Percentiles rank a stretch among this genome's conserved stretches.
Evolutionary conservation across 1,140 invertebrate species (phyloP).

Genomic region (Neodiprion lecontei): DNA sequence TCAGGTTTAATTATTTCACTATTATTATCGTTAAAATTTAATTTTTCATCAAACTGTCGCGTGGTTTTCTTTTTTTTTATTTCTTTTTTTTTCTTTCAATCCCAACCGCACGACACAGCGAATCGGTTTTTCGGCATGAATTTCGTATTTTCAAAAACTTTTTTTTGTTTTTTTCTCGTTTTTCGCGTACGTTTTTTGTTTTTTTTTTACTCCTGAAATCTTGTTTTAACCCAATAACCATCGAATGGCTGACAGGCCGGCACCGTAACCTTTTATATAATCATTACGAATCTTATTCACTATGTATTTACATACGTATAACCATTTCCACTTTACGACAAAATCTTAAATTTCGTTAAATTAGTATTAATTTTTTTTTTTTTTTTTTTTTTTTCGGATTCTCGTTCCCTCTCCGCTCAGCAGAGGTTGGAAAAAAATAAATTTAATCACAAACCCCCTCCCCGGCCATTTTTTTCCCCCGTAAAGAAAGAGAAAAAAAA

Average conservation of each 20-base stretch:
- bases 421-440: slow-evolving; percentile 26
- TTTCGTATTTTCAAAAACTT: not conserved
- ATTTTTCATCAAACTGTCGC: slow-evolving; percentile 8
- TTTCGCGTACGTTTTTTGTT: slow-evolving; percentile 6
- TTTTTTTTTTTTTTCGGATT: not conserved
- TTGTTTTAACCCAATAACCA: not conserved
- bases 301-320: slow-evolving; percentile 26
- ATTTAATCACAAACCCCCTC: too few species aligned
- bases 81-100: slow-evolving; percentile 9
- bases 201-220: not conserved
- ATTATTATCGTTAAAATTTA: slow-evolving; percentile 8
- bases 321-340: too few species aligned
- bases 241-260: not conserved
- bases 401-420: slow-evolving; percentile 30
- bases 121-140: too few species aligned
- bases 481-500: too few species aligned
- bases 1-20: too few species aligned
- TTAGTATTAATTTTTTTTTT: too few species aligned
- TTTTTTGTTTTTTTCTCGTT: not conserved
- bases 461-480: too few species aligned
- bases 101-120: not conserved
- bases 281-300: slow-evolving; percentile 15
- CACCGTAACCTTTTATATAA: slow-evolving; percentile 29
- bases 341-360: too few species aligned
- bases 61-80: slow-evolving; percentile 20